Evolutionary conservation across 2,113 vertebrate genomes (phyloP), one percentile per base, ranked within the genome.

Genomic region (Nycticryphes semicollaris): DNA sequence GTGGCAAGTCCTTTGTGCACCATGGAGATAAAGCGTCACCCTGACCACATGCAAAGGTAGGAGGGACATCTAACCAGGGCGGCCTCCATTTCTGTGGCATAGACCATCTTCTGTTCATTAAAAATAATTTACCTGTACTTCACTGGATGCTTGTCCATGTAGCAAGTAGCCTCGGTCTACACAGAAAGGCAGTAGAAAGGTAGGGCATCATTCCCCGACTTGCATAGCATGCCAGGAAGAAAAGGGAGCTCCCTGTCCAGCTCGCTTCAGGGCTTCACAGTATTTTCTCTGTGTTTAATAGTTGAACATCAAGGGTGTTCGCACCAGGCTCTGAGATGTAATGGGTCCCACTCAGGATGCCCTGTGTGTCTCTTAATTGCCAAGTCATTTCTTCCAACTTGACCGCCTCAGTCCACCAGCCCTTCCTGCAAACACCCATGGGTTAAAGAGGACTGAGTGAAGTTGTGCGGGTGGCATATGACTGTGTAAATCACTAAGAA

Each of bases 401-500:
- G n/a, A 28, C 43, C 0, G 0, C 7, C 35, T 66, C 12, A 23
- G 43, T 41, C 30, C 33, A 31, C 21, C 45, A 63, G 20, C 30
- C 59, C 43, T 86, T 62, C 35, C 37, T 41, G 41, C 12, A 24
- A 18, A 64, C 35, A 19, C 22, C 37, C 0, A 0, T 1, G 4
- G 50, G 27, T 16, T 11, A 23, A 11, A 27, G 19, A 50, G 33
- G n/a, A 33, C 9, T 0, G 2, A 56, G 48, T 15, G 30, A 82
- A 14, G 10, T 41, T 63, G 35, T 24, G 10, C 0, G 1, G 24
- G 48, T 78, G 54, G 3, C 1, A 0, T 57, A 27, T 63, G 25
- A 30, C 21, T 24, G 15, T 17, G 12, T 20, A 35, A 84, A 19
- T 51, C 30, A 4, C 17, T 39, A 11, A 62, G 28, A 57, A 28